Base-by-base conservation (phyloP, 2,113 vertebrate species). In the Pseudorasbora parva region DNA sequence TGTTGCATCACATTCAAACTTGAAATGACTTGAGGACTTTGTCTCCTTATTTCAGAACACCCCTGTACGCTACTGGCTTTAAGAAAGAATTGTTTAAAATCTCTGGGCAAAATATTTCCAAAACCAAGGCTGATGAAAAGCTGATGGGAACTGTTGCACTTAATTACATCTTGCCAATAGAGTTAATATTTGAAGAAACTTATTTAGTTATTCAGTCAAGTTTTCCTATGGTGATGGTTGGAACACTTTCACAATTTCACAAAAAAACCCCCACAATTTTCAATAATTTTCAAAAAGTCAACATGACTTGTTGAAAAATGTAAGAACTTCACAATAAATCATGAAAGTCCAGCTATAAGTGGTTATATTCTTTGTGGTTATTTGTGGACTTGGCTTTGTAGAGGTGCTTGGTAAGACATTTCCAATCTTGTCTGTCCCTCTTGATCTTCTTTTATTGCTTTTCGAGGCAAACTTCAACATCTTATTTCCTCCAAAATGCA, bases 401-500 rank as follows among this genome's bases (percentile, higher is more conserved):
- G 3, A n/a, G 45, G 49, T 43, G 37, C 21, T 62, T 17, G 14
- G 68, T 59, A 78, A 82, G 41, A 37, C 64, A 68, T 85, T 84
- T 79, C 30, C 68, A 62, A 79, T 75, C 49, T 62, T 45, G 86
- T 64, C 78, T 30, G 54, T 78, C 78, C 17, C 43, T 60, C 71
- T 72, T 71, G 56, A 85, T 72, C 62, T 47, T 83, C 59, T 77
- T 71, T 72, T 19, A 83, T 71, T 83, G 45, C 74, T 59, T 69
- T 86, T 82, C 30, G 27, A 82, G 43, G 8, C 51, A 76, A 84
- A 85, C 79, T 56, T 49, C 1, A 85, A 86, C 87, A 86, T 86
- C 69, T 82, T 82, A 86, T 86, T 88, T 82, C 68, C 69, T 62
- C 30, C 49, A 54, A 82, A 84, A 84, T 82, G 82, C 21, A 83